A percentile compares a stretch with the other conserved stretches of the same genome.
Conservation (phyloP, 2,113 vertebrate species). For the Amblyornis subalaris region DNA sequence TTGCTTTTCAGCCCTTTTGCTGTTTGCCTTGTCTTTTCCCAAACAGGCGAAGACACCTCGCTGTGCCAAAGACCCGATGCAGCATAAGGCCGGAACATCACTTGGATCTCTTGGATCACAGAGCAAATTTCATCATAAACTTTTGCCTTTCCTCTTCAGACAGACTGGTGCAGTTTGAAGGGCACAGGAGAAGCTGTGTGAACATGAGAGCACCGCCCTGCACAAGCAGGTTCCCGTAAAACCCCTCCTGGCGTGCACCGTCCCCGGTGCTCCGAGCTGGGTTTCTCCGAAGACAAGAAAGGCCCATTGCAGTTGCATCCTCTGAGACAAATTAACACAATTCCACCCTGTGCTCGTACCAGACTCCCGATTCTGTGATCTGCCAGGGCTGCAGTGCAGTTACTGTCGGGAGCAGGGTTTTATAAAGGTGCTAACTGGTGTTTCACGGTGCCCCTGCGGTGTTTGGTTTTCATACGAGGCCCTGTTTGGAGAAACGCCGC, state of each 20-base stretch:
- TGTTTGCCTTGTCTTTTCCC: neutral
- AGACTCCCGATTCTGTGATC: conserved; percentile 30
- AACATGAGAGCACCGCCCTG: neutral
- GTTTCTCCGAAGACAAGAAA: conserved; percentile 23
- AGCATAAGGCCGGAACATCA: accelerated
- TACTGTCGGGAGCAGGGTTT: conserved; percentile 42
- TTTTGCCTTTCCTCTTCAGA: neutral
- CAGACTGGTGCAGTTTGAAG: neutral
- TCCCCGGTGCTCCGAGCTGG: neutral
- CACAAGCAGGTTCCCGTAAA: neutral
- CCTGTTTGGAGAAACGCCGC: conserved; percentile 45
- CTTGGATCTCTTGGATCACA: neutral
- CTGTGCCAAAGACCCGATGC: neutral
- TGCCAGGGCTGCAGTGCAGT: conserved; percentile 38
- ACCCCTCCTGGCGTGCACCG: neutral
- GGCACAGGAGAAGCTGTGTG: neutral
- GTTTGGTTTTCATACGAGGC: conserved; percentile 14
- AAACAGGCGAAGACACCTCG: neutral
- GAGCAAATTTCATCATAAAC: neutral
- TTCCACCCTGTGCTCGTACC: neutral
- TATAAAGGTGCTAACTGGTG: conserved; percentile 56
- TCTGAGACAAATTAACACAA: conserved; percentile 46
- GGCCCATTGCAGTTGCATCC: neutral
- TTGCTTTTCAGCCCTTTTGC: neutral
- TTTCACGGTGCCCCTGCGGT: conserved; percentile 42